A percentile compares a stretch with the other conserved stretches of the same genome.
phyloP scores from a whole-genome alignment of 2,888 invertebrate genomes.

The Melinaea marsaeus region DNA sequence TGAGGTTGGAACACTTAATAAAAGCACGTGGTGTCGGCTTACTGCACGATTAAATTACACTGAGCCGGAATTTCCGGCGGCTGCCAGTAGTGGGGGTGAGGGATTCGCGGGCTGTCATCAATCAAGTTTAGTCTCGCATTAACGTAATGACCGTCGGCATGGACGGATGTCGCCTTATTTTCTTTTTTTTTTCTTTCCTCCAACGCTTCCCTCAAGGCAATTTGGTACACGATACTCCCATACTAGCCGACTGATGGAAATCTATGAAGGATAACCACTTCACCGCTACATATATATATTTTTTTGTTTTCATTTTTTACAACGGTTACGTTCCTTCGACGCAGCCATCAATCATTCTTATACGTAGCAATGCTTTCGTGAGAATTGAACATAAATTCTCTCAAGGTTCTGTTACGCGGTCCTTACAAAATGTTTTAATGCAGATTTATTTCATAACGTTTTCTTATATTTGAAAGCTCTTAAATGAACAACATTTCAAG shows the following conservation, averaged over 20 bases:
- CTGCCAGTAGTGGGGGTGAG: conserved; percentile 17
- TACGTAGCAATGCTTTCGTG: conserved; percentile 29
- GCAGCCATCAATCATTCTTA: conserved; percentile 24
- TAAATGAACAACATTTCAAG: background rate
- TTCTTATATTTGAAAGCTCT: background rate
- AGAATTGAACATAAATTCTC: conserved; percentile 25
- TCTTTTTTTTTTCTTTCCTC: conserved; percentile 53
- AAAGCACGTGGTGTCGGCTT: conserved; percentile 32
- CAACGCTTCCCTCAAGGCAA: conserved; percentile 44
- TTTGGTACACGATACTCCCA: conserved; percentile 69
- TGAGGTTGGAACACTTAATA: conserved; percentile 25
- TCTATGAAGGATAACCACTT: conserved; percentile 66
- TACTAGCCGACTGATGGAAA: conserved; percentile 69
- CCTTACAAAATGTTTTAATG: conserved; percentile 6
- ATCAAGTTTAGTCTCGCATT: conserved; percentile 78
- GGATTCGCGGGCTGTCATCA: conserved; percentile 53
- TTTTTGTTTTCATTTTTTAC: conserved; percentile 34
- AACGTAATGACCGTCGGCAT: conserved; percentile 74
- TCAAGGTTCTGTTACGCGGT: conserved; percentile 15
- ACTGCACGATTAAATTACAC: conserved; percentile 33
- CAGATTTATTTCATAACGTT: conserved; percentile 4
- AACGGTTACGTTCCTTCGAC: conserved; percentile 25
- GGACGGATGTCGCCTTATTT: conserved; percentile 74
- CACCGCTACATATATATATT: conserved; percentile 36
- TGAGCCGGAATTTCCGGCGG: conserved; percentile 22